Percentiles rank a stretch among this genome's conserved stretches.
Conservation (phyloP, 2,888 invertebrate genomes). For the Frankliniella fusca region DNA sequence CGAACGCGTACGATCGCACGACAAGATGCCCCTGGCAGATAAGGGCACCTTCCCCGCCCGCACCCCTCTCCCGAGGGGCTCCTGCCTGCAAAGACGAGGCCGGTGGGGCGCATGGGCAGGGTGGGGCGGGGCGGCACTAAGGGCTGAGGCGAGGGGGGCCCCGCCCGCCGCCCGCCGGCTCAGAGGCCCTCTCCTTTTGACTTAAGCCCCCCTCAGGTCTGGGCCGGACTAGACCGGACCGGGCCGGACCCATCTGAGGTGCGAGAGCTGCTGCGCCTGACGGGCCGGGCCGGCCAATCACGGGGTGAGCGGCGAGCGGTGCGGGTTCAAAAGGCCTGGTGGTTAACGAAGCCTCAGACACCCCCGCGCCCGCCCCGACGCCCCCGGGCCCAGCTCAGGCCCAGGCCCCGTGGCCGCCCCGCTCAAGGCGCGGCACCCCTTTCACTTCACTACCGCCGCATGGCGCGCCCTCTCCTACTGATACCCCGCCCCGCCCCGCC, state of each 20-base stretch:
- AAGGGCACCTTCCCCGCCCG: neutral
- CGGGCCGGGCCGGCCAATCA: neutral
- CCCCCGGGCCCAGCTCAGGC: neutral
- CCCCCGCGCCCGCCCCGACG: neutral
- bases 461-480: neutral
- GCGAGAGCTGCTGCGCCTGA: too few species aligned
- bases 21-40: neutral
- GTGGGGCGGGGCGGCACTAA: neutral
- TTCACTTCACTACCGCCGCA: too few species aligned
- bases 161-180: neutral
- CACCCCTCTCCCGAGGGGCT: neutral
- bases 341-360: too few species aligned
- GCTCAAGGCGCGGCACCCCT: neutral
- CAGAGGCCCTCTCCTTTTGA: neutral
- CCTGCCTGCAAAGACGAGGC: neutral
- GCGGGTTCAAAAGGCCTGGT: too few species aligned
- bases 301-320: neutral
- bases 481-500: neutral
- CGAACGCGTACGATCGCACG: neutral
- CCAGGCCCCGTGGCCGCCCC: neutral
- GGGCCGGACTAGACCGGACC: neutral
- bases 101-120: neutral
- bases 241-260: neutral
- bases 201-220: neutral
- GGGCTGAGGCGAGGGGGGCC: neutral